Evolutionary conservation across 2,888 invertebrate genomes (phyloP).

Genomic region (Diogma glabrata): DNA sequence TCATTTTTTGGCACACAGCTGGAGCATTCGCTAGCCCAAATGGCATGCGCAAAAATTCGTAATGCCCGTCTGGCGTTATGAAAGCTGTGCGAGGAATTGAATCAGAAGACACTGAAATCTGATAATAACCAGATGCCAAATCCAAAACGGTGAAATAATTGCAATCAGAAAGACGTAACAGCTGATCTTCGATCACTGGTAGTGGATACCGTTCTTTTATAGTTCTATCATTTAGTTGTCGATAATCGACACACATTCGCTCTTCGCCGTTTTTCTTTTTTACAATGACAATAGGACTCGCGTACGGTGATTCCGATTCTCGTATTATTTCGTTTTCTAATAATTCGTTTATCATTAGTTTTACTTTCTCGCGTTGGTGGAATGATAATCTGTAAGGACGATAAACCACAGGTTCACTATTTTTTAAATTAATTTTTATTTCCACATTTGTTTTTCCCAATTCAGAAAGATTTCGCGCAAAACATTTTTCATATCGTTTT

Average conservation of each 20-base stretch:
- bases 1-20: constrained; percentile 22
- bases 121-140: constrained; percentile 13
- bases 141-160: constrained; percentile 14
- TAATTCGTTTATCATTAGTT: not conserved
- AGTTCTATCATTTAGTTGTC: constrained; percentile 22
- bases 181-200: constrained; percentile 22
- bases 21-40: constrained; percentile 25
- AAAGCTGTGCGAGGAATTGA: constrained; percentile 20
- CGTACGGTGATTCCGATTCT: constrained; percentile 23
- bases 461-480: no score
- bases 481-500: no score
- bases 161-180: not conserved
- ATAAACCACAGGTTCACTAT: not conserved
- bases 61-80: constrained; percentile 24
- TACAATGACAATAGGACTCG: constrained; percentile 24
- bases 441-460: not conserved
- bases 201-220: constrained; percentile 19
- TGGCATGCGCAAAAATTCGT: constrained; percentile 24
- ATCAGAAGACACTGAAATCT: constrained; percentile 8
- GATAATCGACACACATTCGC: constrained; percentile 23
- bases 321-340: constrained; percentile 22
- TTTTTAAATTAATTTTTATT: constrained; percentile 8
- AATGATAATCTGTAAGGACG: constrained; percentile 8
- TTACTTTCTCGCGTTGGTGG: constrained; percentile 2
- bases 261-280: constrained; percentile 24